Evolutionary conservation across 2,113 vertebrate species (phyloP).

Genomic region (Motacilla alba): DNA sequence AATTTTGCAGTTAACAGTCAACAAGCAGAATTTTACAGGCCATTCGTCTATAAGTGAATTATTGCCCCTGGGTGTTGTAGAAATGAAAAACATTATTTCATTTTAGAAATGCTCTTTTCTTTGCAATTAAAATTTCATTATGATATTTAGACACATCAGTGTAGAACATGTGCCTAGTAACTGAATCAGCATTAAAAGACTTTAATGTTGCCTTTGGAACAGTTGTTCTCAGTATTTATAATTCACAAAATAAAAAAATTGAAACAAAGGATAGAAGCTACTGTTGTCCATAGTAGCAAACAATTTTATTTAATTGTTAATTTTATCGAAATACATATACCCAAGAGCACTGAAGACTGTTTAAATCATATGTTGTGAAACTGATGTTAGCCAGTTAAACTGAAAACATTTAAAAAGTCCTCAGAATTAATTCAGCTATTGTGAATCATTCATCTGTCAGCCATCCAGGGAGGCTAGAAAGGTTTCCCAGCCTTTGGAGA

Average conservation of each 20-base stretch:
- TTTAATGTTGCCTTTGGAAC: conserved; percentile 8
- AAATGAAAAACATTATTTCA: conserved; percentile 1
- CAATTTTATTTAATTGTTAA: not conserved
- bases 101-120: conserved; percentile 27
- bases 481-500: not conserved
- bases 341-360: not conserved
- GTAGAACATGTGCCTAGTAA: not conserved
- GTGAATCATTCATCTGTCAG: not conserved
- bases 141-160: not conserved
- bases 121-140: conserved; percentile 41
- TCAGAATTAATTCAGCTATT: not conserved
- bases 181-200: not conserved
- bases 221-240: conserved; percentile 7
- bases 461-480: not conserved
- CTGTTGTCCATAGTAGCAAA: not conserved
- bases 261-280: not conserved
- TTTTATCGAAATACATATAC: not conserved
- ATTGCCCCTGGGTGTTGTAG: not conserved
- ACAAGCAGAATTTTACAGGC: conserved; percentile 7
- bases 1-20: not conserved
- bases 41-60: conserved; percentile 23
- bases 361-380: not conserved
- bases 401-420: not conserved
- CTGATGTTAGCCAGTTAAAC: not conserved
- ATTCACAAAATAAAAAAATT: not conserved